Base-by-base conservation (phyloP, 1,140 invertebrate genomes). In the Cydia pomonella region DNA sequence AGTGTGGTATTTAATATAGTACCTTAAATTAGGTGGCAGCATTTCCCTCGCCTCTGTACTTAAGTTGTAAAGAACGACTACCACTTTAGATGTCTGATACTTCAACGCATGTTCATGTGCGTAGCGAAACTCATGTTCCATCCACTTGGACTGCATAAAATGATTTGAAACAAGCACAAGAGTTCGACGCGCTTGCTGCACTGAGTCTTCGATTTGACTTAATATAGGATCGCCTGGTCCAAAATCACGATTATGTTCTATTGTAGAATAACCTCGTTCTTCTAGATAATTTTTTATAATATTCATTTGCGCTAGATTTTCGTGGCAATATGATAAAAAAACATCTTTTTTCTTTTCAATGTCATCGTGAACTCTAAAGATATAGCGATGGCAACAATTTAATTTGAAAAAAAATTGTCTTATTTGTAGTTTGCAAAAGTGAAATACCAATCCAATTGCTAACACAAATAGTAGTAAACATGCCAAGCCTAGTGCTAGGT, bases 71-170 rank as follows among this genome's bases (percentile, higher is more conserved):
- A 7, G 18, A 7, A 59, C 16, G 5, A 59, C 18, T 59, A 59
- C 18, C 18, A 59, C 53, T 21, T 59, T 59, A 9, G 53, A 59
- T 23, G 18, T 59, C 23, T 59, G 53, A 59, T 59, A n/a, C 63
- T 94, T 95, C 1, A 98, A 87, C 13, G 97, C 96, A 74, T 95
- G 93, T 25, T 93, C 94, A 84, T 98, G 96, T 0, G 97, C 97
- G 0, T 95, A 94, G 71, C 95, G 94, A 83, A 98, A 98, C 86
- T 98, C 97, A 91, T 97, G 94, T 82, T 94, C 94, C 4, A 96
- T 96, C 97, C 97, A 98, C 23, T 96, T 94, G 77, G 97, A 97
- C 77, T 96, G 94, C 1, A 98, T 85, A 82, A 97, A 98, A 80
- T 96, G 95, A 10, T 95, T 94, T 0, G 97, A 97, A 0, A 98